Conservation (phyloP, 2,113 vertebrate species). For the Asarcornis scutulata region DNA sequence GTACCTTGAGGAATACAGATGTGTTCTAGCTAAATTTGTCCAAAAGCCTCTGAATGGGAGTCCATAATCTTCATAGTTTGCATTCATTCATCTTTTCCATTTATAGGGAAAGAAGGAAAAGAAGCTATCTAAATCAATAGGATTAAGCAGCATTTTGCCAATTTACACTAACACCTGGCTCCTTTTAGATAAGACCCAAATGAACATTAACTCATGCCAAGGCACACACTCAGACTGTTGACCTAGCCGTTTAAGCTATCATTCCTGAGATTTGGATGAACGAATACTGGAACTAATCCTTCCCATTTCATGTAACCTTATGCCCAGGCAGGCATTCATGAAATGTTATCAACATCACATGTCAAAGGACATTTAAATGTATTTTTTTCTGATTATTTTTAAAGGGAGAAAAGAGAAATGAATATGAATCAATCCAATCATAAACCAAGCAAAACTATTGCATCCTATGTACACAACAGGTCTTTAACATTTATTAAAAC, state of each 20-base stretch:
- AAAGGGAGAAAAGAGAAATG: background rate
- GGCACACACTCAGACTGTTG: constrained; percentile 52
- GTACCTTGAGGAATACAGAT: background rate
- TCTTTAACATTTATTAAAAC: background rate
- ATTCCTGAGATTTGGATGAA: constrained; percentile 50
- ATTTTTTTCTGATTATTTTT: background rate
- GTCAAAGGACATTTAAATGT: background rate
- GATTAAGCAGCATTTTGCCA: constrained; percentile 58
- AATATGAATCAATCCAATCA: background rate
- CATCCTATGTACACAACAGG: background rate
- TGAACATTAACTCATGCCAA: constrained; percentile 25
- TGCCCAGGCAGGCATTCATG: constrained; percentile 9
- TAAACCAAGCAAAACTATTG: background rate
- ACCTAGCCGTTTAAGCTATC: constrained; percentile 46
- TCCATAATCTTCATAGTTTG: background rate
- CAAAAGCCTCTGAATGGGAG: background rate
- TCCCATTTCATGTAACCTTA: constrained; percentile 26
- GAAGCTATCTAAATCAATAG: constrained; percentile 24
- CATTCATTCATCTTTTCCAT: constrained; percentile 40
- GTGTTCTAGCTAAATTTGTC: background rate
- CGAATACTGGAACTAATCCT: constrained; percentile 42
- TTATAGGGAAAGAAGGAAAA: constrained; percentile 27
- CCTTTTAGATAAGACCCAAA: constrained; percentile 59
- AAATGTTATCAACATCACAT: constrained; percentile 14
- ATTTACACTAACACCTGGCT: constrained; percentile 61